Base-by-base conservation (phyloP, 1,140 invertebrate species). In the Diabrotica virgifera region DNA sequence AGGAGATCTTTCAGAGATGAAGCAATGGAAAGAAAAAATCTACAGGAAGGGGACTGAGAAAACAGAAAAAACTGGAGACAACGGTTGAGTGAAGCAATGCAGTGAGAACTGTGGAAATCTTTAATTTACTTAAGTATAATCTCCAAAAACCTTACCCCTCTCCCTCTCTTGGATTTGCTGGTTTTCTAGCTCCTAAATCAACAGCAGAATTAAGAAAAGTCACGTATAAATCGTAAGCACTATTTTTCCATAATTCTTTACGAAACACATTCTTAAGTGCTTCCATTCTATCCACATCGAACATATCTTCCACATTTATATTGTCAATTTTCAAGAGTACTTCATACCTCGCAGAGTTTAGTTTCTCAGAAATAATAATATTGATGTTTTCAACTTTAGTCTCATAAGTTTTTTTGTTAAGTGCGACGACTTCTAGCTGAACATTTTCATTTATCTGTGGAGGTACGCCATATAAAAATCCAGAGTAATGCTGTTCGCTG, bases 301-400 rank as follows among this genome's bases (percentile, higher is more conserved):
- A 87, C 77, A 93, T 82, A 72, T 95, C 90, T 70, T 91, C 90
- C 1, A 93, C 86, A 72, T 96, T 94, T 6, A 95, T 78, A 78
- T 95, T 95, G 74, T 93, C 89, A 52, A 96, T 91, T 79, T 95
- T 95, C 71, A 96, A 80, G 72, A 92, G 89, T 5, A 95, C 87
- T 72, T 94, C 87, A 78, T 90, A 89, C 53, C 83, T 85, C 0
- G 90, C 87, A 65, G 87, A 81, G 66, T 86, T 86, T 66, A 84
- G 80, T 72, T 89, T 91, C 6, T 87, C 82, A 4, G 81, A 77
- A 5, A 93, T 84, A 60, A 84, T 85, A 50, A 93, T 81, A 5
- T 85, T 80, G 6, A 92, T 72, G 0, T 87, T 75, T 40, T 84
- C 83, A n/a, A 84, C 82, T 6, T 85, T 82, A 0, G 90, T 92